Evolutionary conservation across 2,797 vertebrate genomes (phyloP).

Genomic region (Natrix natrix): DNA sequence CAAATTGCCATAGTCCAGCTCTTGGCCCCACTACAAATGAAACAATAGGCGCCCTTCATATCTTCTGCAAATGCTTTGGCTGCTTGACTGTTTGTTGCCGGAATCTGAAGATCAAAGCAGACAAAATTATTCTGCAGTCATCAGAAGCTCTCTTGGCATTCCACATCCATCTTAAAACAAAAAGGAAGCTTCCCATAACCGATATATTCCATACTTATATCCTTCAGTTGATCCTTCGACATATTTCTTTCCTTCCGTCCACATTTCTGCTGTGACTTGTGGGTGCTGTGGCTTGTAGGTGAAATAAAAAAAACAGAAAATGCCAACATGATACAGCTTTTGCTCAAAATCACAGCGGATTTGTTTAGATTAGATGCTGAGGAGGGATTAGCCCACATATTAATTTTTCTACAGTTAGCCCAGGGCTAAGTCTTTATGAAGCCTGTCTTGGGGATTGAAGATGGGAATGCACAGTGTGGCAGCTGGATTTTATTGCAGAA

Average conservation of each 20-base stretch:
- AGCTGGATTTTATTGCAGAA: neutral
- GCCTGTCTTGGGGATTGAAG: conserved; percentile 6
- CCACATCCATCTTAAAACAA: neutral
- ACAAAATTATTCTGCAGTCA: neutral
- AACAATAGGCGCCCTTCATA: neutral
- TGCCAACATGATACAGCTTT: neutral
- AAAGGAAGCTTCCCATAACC: neutral
- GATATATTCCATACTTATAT: conserved; percentile 11
- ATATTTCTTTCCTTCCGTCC: conserved; percentile 1
- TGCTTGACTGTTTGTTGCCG: neutral
- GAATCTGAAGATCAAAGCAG: neutral
- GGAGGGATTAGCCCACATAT: conserved; percentile 16
- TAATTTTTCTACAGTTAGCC: conserved; percentile 3
- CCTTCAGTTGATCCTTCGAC: conserved; percentile 7
- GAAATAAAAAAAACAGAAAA: conserved; percentile 16
- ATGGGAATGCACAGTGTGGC: neutral
- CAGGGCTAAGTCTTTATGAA: conserved; percentile 23
- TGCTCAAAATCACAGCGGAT: conserved; percentile 16
- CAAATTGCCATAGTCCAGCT: neutral
- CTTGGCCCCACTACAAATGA: no score
- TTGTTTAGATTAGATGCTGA: conserved; percentile 30
- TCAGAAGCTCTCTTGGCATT: neutral
- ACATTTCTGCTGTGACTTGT: conserved; percentile 4
- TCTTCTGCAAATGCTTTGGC: neutral
- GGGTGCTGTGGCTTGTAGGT: neutral